Evolutionary conservation across 2,888 invertebrate species (phyloP).

Genomic region (Drosophila nr. medialis): DNA sequence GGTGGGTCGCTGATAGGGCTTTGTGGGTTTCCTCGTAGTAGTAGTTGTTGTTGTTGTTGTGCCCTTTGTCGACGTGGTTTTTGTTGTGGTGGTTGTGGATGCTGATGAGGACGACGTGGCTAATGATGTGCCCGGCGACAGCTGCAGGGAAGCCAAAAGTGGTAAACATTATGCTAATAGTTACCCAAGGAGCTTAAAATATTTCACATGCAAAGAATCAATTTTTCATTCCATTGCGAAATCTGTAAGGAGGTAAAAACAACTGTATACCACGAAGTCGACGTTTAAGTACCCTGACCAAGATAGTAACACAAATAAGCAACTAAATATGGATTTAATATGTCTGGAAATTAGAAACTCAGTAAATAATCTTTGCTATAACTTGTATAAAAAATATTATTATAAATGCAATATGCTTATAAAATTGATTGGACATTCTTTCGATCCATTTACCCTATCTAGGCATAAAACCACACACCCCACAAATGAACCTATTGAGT

Average conservation of each 20-base stretch:
- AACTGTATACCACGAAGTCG: background rate
- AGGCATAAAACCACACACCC: conserved; percentile 60
- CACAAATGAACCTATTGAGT: conserved; percentile 45
- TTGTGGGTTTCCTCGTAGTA: conserved; percentile 49
- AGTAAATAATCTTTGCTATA: no score
- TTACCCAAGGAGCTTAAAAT: conserved; percentile 58
- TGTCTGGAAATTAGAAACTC: background rate
- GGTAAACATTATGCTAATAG: conserved; percentile 79
- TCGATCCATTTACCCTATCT: conserved; percentile 30
- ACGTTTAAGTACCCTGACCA: conserved; percentile 27
- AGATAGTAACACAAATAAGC: background rate
- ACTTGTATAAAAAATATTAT: background rate
- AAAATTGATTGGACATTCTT: background rate
- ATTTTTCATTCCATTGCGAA: conserved; percentile 81
- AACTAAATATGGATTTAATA: background rate
- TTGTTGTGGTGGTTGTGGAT: conserved; percentile 51
- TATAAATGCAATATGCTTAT: conserved; percentile 2
- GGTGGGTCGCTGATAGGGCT: conserved; percentile 72
- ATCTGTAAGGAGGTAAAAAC: conserved; percentile 50
- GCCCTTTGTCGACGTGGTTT: conserved; percentile 68
- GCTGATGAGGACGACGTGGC: conserved; percentile 68
- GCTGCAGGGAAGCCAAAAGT: conserved; percentile 73
- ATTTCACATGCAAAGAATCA: conserved; percentile 80
- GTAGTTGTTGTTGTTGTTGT: conserved; percentile 62
- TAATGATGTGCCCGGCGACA: conserved; percentile 79